phyloP scores from a whole-genome alignment of 64 coral and sea anemone species.

The Pocillopora damicornis region DNA sequence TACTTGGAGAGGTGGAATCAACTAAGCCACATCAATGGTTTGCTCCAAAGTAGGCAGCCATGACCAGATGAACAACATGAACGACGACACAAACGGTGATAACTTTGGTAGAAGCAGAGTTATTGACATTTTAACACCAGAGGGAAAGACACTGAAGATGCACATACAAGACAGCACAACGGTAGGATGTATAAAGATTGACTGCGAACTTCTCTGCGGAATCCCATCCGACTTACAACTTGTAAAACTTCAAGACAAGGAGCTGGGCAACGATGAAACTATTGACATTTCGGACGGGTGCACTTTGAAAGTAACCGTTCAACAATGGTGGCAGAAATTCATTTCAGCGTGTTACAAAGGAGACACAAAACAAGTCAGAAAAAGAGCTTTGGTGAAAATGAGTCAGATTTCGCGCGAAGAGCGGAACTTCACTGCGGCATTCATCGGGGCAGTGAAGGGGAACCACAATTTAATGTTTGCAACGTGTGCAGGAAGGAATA shows the following conservation, averaged over 20 bases:
- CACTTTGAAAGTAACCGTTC: slow-evolving; percentile 24
- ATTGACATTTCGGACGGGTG: not conserved
- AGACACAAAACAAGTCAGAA: slow-evolving; percentile 31
- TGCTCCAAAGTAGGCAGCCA: slow-evolving; percentile 16
- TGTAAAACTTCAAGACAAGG: slow-evolving; percentile 1
- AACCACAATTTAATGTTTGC: slow-evolving; percentile 52
- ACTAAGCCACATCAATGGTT: slow-evolving; percentile 9
- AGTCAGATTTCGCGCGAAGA: slow-evolving; percentile 45
- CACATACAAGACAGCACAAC: not conserved
- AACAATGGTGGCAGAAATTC: slow-evolving; percentile 55
- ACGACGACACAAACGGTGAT: not conserved
- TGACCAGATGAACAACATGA: slow-evolving; percentile 12
- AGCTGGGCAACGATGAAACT: not conserved
- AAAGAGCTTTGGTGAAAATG: slow-evolving; percentile 47
- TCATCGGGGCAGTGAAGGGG: slow-evolving; percentile 35
- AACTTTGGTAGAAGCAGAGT: not conserved
- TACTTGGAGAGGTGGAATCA: not conserved
- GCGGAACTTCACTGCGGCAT: slow-evolving; percentile 40
- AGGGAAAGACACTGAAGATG: slow-evolving; percentile 10
- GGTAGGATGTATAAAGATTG: slow-evolving; percentile 20
- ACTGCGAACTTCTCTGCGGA: slow-evolving; percentile 30
- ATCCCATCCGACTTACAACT: slow-evolving; percentile 16
- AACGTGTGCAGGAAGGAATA: slow-evolving; percentile 31
- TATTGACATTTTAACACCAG: slow-evolving; percentile 37
- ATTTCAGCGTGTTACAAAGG: slow-evolving; percentile 40